Evolutionary conservation across 2,113 vertebrate genomes (phyloP), one percentile per base, ranked within the genome.

Genomic region (Scolopax mira): DNA sequence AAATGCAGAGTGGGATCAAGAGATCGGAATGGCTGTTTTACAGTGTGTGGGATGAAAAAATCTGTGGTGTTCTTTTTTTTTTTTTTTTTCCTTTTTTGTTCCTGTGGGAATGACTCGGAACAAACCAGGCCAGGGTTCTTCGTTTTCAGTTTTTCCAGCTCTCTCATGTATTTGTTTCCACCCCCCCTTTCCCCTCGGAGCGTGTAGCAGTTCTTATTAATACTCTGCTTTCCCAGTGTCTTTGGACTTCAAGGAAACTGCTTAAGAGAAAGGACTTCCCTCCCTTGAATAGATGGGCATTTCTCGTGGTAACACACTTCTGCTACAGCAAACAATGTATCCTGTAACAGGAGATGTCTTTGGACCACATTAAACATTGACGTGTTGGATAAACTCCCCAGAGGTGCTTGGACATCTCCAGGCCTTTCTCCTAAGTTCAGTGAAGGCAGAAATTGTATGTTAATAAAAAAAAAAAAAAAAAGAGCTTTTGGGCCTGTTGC

Each of bases 351-450:
- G 93, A 95, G 95, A 90, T 49, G 95, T 65, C 85, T 90, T 86
- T 90, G 95, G 88, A 89, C 91, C 57, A 2, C 79, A 85, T 97
- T 94, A 96, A 97, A 87, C 86, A 64, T 91, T 94, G 85, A 72
- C 81, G 15, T 65, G 42, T 41, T 84, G 84, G 84, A 24, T 90
- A 65, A 88, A 41, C 72, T 93, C 78, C 57, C 54, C 28, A 0
- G 15, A n/a, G 86, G 52, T 84, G 65, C 60, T 1, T 37, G 2
- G 3, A 16, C 51, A 7, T 84, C 84, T 57, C 72, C 4, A 42
- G 74, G 35, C 64, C 62, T 78, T 62, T 37, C 1, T 3, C 83
- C 0, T 0, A 48, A 88, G 72, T 82, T 88, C 69, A 54, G 21
- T 4, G 31, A 78, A 92, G 58, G 64, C 84, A 12, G 33, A 92